Percentiles rank a stretch among this genome's conserved stretches.
These are phyloP conservation scores for Channallabes apus DNA, from an alignment of 2,797 vertebrate genomes.

Conservation along the genomic window DNA sequence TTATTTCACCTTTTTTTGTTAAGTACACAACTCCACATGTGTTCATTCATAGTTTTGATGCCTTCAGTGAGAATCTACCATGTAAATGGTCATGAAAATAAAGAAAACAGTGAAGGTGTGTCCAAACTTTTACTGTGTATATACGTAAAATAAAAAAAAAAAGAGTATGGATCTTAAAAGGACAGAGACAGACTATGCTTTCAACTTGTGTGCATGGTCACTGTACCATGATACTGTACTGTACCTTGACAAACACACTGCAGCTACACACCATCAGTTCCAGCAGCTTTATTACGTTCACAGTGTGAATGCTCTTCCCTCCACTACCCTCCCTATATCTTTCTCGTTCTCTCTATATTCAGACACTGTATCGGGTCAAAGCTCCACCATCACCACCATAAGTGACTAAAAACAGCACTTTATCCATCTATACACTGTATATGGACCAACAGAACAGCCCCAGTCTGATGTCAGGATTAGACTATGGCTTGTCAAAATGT, in stretches of 20 bases:
- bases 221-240: too few relatives aligned
- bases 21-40: too few relatives aligned
- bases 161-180: neutral
- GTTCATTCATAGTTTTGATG: too few relatives aligned
- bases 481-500: constrained; percentile 26
- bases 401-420: neutral
- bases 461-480: neutral
- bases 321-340: neutral
- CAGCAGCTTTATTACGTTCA: constrained; percentile 15
- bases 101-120: too few relatives aligned
- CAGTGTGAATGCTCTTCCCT: neutral
- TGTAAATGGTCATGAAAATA: too few relatives aligned
- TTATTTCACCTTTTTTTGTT: too few relatives aligned
- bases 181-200: neutral
- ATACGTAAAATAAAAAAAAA: too few relatives aligned
- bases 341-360: neutral
- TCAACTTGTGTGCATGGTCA: neutral
- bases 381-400: neutral
- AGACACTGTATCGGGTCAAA: neutral
- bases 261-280: neutral
- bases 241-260: neutral
- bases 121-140: too few relatives aligned
- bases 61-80: too few relatives aligned
- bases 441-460: neutral
- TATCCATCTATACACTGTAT: neutral